These are phyloP conservation scores for Eumacrocentrus americanus DNA, from an alignment of 2,888 invertebrate species.

Conservation along the genomic window DNA sequence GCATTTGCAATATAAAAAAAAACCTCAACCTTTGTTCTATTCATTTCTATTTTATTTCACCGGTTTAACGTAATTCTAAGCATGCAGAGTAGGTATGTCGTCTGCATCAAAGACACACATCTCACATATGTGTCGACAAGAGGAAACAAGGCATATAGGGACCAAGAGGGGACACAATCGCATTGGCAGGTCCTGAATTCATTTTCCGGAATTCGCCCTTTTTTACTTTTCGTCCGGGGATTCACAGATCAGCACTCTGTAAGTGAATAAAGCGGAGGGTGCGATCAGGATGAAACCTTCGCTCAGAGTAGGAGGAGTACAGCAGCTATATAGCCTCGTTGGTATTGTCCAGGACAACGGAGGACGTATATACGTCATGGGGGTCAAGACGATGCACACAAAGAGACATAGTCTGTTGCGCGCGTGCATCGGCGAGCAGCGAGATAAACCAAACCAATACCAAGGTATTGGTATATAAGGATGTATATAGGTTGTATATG, in stretches of 20 bases:
- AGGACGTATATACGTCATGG: constrained; percentile 19
- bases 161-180: background rate
- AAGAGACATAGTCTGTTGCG: constrained; percentile 1
- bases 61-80: background rate
- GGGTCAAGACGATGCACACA: constrained; percentile 20
- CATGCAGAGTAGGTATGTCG: background rate
- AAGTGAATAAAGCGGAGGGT: constrained; percentile 16
- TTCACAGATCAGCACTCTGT: constrained; percentile 14
- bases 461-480: background rate
- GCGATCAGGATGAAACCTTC: constrained; percentile 9
- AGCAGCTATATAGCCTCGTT: background rate
- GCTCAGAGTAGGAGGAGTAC: constrained; percentile 18
- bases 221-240: background rate
- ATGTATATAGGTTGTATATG: constrained; percentile 5
- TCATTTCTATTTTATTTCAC: background rate
- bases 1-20: background rate
- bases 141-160: background rate
- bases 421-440: constrained; percentile 4
- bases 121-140: background rate
- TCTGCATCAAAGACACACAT: background rate
- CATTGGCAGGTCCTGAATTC: constrained; percentile 6
- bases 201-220: background rate
- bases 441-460: background rate
- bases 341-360: constrained; percentile 13
- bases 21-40: background rate